Percentiles rank a stretch among this genome's conserved stretches.
Evolutionary conservation across 2,797 vertebrate genomes (phyloP).

Genomic region (Gadopsis bispinosus): DNA sequence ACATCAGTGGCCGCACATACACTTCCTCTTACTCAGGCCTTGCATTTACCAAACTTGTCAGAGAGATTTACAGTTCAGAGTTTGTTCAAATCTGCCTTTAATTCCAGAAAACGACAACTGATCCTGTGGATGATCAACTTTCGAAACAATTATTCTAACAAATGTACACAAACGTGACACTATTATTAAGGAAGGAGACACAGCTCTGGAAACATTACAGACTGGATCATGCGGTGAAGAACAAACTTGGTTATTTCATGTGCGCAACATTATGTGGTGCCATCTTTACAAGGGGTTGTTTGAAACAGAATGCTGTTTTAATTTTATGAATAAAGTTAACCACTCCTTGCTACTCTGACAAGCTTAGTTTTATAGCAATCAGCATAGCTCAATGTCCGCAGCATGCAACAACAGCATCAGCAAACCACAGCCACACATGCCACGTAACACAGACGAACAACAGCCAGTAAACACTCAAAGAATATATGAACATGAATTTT

Average conservation of each 20-base stretch:
- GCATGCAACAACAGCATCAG: constrained; percentile 76
- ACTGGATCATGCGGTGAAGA: not conserved
- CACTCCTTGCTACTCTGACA: constrained; percentile 56
- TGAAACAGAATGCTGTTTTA: not conserved
- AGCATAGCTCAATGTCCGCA: constrained; percentile 55
- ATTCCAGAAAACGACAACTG: not conserved
- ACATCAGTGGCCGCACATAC: constrained; percentile 17
- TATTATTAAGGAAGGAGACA: not conserved
- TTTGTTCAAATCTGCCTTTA: constrained; percentile 7
- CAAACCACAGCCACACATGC: constrained; percentile 72
- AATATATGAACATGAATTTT: constrained; percentile 29
- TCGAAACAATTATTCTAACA: not conserved
- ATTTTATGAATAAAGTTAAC: constrained; percentile 9
- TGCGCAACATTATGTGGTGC: not conserved
- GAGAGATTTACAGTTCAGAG: constrained; percentile 38
- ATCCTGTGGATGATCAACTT: not conserved
- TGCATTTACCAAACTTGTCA: constrained; percentile 72
- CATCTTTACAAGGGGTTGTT: not conserved
- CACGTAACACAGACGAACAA: constrained; percentile 60
- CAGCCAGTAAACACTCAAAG: constrained; percentile 55
- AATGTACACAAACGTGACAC: not conserved
- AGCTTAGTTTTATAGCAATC: constrained; percentile 62
- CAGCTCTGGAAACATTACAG: constrained; percentile 2
- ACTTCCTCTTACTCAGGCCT: constrained; percentile 7
- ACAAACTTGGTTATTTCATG: not conserved